phyloP scores from a whole-genome alignment of 2,888 invertebrate genomes.

The Orchestes rusci region DNA sequence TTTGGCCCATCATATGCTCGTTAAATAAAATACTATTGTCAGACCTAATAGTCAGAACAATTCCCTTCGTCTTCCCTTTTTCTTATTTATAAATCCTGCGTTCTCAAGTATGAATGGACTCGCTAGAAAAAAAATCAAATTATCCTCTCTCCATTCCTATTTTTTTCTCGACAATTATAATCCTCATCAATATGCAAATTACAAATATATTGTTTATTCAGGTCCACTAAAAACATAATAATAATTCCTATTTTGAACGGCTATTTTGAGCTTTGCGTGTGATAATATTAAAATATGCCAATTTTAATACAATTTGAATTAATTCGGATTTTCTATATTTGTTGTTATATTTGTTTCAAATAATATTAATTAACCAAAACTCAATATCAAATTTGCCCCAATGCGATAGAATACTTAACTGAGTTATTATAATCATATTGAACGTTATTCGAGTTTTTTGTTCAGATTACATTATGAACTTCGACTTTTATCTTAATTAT shows the following conservation, averaged over 20 bases:
- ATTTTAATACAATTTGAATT: conserved; percentile 17
- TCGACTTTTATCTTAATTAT: neutral
- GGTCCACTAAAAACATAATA: conserved; percentile 10
- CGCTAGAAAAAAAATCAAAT: too few relatives aligned
- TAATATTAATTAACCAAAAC: conserved; percentile 12
- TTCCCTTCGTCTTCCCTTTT: too few relatives aligned
- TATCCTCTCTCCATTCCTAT: too few relatives aligned
- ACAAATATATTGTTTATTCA: conserved; percentile 17
- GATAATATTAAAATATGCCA: conserved; percentile 19
- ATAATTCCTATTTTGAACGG: conserved; percentile 10
- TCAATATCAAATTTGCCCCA: conserved; percentile 11
- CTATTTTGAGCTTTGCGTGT: conserved; percentile 11
- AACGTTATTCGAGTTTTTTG: neutral
- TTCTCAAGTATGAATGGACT: too few relatives aligned
- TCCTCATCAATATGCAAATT: too few relatives aligned
- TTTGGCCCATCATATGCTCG: too few relatives aligned
- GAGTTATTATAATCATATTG: conserved; percentile 2
- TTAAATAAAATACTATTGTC: too few relatives aligned
- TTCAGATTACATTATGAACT: neutral
- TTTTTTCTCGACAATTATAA: too few relatives aligned
- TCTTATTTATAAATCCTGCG: too few relatives aligned
- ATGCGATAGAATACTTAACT: conserved; percentile 15
- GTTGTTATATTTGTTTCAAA: conserved; percentile 14
- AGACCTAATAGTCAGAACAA: too few relatives aligned
- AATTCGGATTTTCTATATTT: conserved; percentile 15